Conservation (phyloP, 1,140 invertebrate species). For the Drosophila punjabiensis region DNA sequence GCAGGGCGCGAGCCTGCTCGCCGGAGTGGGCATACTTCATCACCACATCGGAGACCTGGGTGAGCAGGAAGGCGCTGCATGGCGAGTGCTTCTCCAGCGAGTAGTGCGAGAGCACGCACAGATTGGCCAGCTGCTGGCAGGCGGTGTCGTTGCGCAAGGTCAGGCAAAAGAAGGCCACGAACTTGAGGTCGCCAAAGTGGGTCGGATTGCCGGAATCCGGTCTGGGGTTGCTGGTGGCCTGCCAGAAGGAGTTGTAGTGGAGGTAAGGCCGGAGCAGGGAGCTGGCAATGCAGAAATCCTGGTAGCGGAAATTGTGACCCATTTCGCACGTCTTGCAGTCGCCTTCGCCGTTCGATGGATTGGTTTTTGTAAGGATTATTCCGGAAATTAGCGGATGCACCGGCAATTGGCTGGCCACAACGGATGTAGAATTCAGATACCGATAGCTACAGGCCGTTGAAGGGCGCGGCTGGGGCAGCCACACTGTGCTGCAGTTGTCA, state of each 20-base stretch:
- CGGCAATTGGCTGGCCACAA: conserved; percentile 26
- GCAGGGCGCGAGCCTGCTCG: conserved; percentile 86
- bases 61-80: conserved; percentile 86
- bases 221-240: conserved; percentile 35
- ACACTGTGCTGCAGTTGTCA: conserved; percentile 40
- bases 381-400: conserved; percentile 28
- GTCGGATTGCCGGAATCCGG: not conserved
- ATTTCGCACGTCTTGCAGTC: conserved; percentile 67
- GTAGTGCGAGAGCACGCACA: conserved; percentile 88
- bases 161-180: conserved; percentile 81
- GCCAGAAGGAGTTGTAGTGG: conserved; percentile 78
- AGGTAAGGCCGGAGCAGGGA: conserved; percentile 72
- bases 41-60: conserved; percentile 82
- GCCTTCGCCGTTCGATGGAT: conserved; percentile 41
- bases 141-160: conserved; percentile 78
- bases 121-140: conserved; percentile 90
- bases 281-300: conserved; percentile 77
- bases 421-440: conserved; percentile 57
- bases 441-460: conserved; percentile 29
- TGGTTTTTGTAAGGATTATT: conserved; percentile 43
- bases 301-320: conserved; percentile 68
- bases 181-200: conserved; percentile 81
- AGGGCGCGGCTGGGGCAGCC: conserved; percentile 21
- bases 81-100: conserved; percentile 86
- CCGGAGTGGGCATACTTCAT: conserved; percentile 79